Evolutionary conservation across 2,797 vertebrate species (phyloP), one percentile per base, ranked within the genome.

Genomic region (Rhinatrema bivittatum): DNA sequence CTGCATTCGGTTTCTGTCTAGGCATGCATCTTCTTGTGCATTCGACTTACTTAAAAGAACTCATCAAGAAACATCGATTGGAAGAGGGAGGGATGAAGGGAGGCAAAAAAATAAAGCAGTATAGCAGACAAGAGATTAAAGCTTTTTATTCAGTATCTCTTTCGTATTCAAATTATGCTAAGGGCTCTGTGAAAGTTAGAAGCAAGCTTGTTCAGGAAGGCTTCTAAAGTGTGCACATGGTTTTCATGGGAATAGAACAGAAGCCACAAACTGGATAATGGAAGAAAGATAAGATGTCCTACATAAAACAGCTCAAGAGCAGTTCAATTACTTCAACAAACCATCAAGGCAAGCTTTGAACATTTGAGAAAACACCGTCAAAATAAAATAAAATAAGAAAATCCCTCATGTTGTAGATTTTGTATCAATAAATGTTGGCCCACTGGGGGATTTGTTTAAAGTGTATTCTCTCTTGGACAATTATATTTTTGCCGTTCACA

Each of bases 201-300:
- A 74, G 79, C 70, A 61, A 70, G 75, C 81, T 81, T 78, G 82
- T 84, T 86, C 78, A 79, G 82, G 79, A 82, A 70, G 68, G 74
- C 72, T 82, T 77, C 81, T 83, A 78, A 78, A 60, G 81, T 74
- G 76, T 81, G 75, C 78, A 78, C 77, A 70, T 52, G 81, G 74
- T 80, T 85, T 84, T 83, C 83, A 76, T 81, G 73, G 75, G 81
- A 85, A 84, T 77, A 81, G 74, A 80, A 82, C 78, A 78, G 73
- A 81, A 81, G 77, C 65, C 66, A 70, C 36, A 65, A 82, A 70
- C 74, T 63, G 63, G 56, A 65, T 77, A 82, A 84, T 85, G 79
- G 86, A 83, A 84, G 81, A 77, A 72, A 82, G 75, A 81, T 84
- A 84, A 84, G 80, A 82, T 82, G 82, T 78, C 87, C 82, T 82